phyloP scores from a whole-genome alignment of 2,888 invertebrate genomes.

The Epsilonema sp. region DNA sequence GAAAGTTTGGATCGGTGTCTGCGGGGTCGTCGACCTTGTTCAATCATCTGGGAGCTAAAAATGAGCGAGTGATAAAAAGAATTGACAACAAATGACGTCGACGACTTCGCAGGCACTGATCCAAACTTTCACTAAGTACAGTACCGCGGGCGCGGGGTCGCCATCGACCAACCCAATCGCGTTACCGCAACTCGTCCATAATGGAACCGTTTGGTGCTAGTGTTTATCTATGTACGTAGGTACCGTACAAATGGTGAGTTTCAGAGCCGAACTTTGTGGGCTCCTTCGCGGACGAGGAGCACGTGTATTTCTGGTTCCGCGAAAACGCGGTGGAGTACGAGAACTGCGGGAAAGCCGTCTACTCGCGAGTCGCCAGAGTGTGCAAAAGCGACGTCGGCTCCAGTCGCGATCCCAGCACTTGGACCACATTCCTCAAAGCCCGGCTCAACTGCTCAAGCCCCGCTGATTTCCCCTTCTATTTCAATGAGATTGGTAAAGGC shows the following conservation, averaged over 20 bases:
- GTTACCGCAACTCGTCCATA: too few species aligned
- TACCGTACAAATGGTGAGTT: conserved; percentile 18
- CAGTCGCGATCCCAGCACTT: conserved; percentile 38
- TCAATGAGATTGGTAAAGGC: conserved; percentile 73
- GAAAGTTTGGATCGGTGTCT: too few species aligned
- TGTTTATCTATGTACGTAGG: background rate
- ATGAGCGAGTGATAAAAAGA: too few species aligned
- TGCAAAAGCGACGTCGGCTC: conserved; percentile 85
- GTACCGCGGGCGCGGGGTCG: too few species aligned
- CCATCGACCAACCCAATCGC: too few species aligned
- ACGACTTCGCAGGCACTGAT: too few species aligned
- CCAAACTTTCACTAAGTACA: too few species aligned
- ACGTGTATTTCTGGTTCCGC: conserved; percentile 74
- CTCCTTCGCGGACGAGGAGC: conserved; percentile 60
- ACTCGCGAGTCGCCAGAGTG: conserved; percentile 75
- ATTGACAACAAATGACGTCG: too few species aligned
- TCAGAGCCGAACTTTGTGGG: conserved; percentile 76
- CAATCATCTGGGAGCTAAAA: too few species aligned
- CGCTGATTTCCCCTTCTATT: conserved; percentile 87
- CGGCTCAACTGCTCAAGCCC: conserved; percentile 83
- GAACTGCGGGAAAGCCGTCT: conserved; percentile 65
- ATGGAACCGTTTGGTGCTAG: background rate
- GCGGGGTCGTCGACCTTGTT: too few species aligned
- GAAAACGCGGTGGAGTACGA: conserved; percentile 79
- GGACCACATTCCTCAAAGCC: conserved; percentile 83